A percentile compares a stretch with the other conserved stretches of the same genome.
Evolutionary conservation across 1,140 invertebrate species (phyloP).

Genomic region (Bacillus rossius): DNA sequence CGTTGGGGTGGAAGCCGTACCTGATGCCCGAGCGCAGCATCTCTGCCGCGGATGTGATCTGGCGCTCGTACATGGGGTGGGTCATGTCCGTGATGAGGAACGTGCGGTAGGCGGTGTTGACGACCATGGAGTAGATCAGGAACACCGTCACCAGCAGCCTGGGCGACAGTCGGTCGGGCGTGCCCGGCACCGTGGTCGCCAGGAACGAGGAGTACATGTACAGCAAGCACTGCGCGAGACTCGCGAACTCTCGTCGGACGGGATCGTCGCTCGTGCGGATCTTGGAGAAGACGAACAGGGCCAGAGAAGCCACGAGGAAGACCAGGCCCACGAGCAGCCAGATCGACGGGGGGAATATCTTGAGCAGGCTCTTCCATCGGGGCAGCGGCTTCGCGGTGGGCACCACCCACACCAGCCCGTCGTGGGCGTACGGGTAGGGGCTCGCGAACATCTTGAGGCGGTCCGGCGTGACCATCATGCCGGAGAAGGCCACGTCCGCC

Average conservation of each 20-base stretch:
- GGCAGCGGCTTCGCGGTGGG: not conserved
- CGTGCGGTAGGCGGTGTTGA: not conserved
- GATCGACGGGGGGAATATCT: not conserved
- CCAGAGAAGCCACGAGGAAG: not conserved
- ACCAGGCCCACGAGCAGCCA: not conserved
- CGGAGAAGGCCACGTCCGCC: not conserved
- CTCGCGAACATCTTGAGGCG: not conserved
- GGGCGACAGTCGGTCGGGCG: not conserved
- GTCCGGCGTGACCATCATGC: not conserved
- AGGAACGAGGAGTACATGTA: not conserved
- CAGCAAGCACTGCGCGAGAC: not conserved
- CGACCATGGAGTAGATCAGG: not conserved
- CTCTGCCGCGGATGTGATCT: not conserved
- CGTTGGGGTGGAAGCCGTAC: not conserved
- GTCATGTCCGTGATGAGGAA: not conserved
- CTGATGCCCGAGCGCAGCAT: not conserved
- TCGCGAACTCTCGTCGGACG: not conserved
- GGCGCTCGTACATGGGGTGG: not conserved
- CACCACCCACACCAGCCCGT: not conserved
- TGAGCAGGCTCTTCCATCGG: not conserved
- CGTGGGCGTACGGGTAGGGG: not conserved
- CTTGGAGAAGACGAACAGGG: too few relatives aligned
- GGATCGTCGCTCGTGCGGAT: not conserved
- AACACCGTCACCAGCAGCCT: not conserved
- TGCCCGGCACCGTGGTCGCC: not conserved